A percentile compares a stretch with the other conserved stretches of the same genome.
Conservation (phyloP, 2,888 invertebrate species). For the Enchytraeus crypticus region DNA sequence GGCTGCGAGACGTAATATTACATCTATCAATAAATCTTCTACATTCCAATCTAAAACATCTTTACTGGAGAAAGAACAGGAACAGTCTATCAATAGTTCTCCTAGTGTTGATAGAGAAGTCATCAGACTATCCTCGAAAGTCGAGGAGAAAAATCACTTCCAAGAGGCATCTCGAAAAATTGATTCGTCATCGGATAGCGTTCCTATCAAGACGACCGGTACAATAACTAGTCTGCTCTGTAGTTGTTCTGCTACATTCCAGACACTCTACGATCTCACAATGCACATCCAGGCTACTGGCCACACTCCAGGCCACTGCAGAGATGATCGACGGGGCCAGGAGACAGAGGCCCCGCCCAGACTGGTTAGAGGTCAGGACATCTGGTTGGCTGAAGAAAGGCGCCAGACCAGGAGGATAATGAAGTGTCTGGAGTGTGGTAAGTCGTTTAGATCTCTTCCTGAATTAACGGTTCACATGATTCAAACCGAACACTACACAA, state of each 20-base stretch:
- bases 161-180: too few relatives aligned
- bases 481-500: slow-evolving; percentile 93
- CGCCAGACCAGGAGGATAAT: slow-evolving; percentile 93
- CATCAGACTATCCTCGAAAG: too few relatives aligned
- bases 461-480: slow-evolving; percentile 99
- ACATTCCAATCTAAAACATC: too few relatives aligned
- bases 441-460: slow-evolving; percentile 87
- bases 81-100: too few relatives aligned
- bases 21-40: too few relatives aligned
- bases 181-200: too few relatives aligned
- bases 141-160: too few relatives aligned
- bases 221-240: too few relatives aligned
- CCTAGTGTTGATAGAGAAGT: too few relatives aligned
- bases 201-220: too few relatives aligned
- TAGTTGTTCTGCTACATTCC: slow-evolving; percentile 28
- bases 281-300: slow-evolving; percentile 66
- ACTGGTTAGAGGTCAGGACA: slow-evolving; percentile 90
- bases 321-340: background rate
- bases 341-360: slow-evolving; percentile 60
- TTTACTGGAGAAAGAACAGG: too few relatives aligned
- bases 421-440: slow-evolving; percentile 98
- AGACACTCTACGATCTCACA: slow-evolving; percentile 42
- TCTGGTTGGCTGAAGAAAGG: slow-evolving; percentile 86
- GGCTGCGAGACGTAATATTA: too few relatives aligned
- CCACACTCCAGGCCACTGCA: slow-evolving; percentile 62